Evolutionary conservation across 2,797 vertebrate genomes (phyloP).

Genomic region (Scleropages formosus): DNA sequence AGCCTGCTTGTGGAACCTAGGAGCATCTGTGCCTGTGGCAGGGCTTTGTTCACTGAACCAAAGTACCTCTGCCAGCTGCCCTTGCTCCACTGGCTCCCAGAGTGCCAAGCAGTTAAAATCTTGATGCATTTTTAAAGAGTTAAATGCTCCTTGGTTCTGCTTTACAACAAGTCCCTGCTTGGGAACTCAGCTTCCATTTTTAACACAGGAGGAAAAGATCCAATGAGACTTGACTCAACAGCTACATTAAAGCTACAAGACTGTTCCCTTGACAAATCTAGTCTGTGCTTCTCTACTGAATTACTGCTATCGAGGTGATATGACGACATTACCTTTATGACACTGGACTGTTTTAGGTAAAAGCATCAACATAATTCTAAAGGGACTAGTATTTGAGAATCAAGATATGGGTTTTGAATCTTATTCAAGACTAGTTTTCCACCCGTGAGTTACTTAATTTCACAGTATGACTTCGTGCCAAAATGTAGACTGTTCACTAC

Average conservation of each 20-base stretch:
- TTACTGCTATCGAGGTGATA: neutral
- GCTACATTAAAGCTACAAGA: neutral
- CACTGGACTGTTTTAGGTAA: neutral
- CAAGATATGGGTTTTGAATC: neutral
- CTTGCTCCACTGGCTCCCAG: neutral
- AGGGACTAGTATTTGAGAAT: neutral
- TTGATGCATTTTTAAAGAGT: neutral
- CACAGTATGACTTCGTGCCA: no score
- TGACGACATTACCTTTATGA: neutral
- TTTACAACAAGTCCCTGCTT: neutral
- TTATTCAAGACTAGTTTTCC: neutral
- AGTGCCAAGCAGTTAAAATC: slow-evolving; percentile 9
- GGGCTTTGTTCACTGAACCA: neutral
- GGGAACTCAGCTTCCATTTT: neutral
- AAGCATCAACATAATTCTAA: neutral
- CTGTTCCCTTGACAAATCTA: neutral
- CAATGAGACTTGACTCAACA: neutral
- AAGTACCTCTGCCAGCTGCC: neutral
- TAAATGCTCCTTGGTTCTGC: neutral
- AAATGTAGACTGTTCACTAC: no score
- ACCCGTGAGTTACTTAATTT: neutral
- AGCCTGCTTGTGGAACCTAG: neutral
- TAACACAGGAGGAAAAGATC: neutral
- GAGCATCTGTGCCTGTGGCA: neutral
- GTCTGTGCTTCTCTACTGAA: neutral